A percentile compares a stretch with the other conserved stretches of the same genome.
phyloP scores from a whole-genome alignment of 2,797 vertebrate species.

The Pipistrellus nathusii region DNA sequence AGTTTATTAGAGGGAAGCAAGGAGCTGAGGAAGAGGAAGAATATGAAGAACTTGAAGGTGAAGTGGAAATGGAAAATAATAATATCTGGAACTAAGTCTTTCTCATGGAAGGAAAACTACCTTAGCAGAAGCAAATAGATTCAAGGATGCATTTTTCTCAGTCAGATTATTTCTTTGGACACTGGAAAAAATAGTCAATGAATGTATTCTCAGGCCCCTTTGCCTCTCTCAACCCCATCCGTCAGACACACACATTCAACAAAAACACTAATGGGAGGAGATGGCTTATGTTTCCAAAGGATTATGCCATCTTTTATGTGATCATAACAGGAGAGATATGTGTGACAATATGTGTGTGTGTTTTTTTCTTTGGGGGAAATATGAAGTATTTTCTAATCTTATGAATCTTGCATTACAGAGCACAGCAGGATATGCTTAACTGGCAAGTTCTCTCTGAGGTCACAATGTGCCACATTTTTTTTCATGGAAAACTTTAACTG shows the following conservation, averaged over 20 bases:
- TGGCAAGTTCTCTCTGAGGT: constrained; percentile 65
- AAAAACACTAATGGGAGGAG: neutral
- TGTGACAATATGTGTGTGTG: neutral
- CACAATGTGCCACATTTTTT: neutral
- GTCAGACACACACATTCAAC: neutral
- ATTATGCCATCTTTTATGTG: neutral
- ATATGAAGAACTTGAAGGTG: neutral
- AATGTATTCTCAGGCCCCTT: rapidly evolving
- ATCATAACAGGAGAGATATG: neutral
- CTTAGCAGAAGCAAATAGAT: neutral
- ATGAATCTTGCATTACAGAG: neutral
- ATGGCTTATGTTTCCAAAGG: neutral
- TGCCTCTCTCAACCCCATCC: neutral
- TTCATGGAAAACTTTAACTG: constrained; percentile 64
- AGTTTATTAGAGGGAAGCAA: neutral
- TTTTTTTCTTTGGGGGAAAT: neutral
- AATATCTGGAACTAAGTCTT: neutral
- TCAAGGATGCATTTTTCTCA: neutral
- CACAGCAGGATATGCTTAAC: constrained; percentile 62
- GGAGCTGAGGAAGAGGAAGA: neutral
- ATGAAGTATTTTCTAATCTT: constrained; percentile 13
- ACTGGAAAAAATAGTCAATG: neutral
- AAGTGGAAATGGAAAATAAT: neutral
- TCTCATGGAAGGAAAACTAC: neutral
- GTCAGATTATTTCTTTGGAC: neutral